Conservation (phyloP, 2,888 invertebrate species). For the Exephanes ischioxanthus region DNA sequence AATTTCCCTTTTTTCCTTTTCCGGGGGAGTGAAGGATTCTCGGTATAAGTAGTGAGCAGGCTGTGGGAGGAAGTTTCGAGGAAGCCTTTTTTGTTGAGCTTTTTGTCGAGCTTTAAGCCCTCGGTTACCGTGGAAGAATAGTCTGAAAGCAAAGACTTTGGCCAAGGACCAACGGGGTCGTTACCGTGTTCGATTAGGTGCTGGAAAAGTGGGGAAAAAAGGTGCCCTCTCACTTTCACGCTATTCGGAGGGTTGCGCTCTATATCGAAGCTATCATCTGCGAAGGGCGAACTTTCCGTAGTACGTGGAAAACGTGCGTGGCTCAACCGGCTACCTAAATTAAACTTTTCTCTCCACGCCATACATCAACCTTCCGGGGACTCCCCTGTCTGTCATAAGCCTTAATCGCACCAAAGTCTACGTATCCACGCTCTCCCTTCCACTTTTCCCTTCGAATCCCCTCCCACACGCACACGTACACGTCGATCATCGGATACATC, state of each 20-base stretch:
- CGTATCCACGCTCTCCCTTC: conserved; percentile 7
- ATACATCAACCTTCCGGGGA: conserved; percentile 34
- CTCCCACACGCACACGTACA: not conserved
- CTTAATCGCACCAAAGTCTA: conserved; percentile 24
- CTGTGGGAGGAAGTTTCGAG: not conserved
- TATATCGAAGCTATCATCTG: conserved; percentile 9
- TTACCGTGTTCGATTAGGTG: conserved; percentile 11
- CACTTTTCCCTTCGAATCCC: conserved; percentile 29
- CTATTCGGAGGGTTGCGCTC: conserved; percentile 19
- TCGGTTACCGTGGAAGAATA: conserved; percentile 1
- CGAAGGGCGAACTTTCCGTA: conserved; percentile 34
- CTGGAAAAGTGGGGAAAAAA: not conserved
- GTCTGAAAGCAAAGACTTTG: conserved; percentile 18
- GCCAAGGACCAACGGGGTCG: conserved; percentile 1
- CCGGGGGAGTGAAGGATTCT: not conserved
- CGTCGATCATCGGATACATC: conserved; percentile 5
- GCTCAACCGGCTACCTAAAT: conserved; percentile 18
- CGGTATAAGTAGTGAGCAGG: not conserved
- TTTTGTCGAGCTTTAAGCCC: not conserved
- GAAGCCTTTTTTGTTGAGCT: not conserved
- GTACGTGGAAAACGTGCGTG: conserved; percentile 24
- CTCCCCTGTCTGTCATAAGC: conserved; percentile 36
- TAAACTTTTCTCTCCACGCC: conserved; percentile 40
- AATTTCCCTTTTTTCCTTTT: conserved; percentile 61
- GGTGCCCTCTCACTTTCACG: conserved; percentile 13